Base-by-base conservation (phyloP, 1,140 invertebrate species). In the Pachypsylla venusta region DNA sequence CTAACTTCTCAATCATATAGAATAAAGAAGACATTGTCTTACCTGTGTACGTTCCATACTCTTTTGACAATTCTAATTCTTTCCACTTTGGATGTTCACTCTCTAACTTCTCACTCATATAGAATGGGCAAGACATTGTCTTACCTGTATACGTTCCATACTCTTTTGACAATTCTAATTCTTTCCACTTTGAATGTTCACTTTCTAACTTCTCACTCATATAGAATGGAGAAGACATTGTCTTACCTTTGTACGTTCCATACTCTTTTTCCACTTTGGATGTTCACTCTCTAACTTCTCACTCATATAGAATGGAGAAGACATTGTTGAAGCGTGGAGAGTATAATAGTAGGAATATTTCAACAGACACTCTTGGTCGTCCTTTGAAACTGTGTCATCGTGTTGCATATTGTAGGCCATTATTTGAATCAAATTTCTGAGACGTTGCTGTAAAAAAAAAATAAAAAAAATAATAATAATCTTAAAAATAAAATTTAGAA, bases 241-340 rank as follows among this genome's bases (percentile, higher is more conserved):
- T 80, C 24, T 62, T 66, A 74, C 66, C 69, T 60, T 63, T 65
- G 53, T 64, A 62, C 53, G 70, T 60, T 25, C 67, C 66, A 61
- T 61, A 57, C 28, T 55, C 53, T 66, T 68, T 64, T 26, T 77
- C 87, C 87, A 91, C 70, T 82, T 82, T 56, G 82, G 84, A 73
- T 85, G 83, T 56, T 73, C 70, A 62, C 81, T 82, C 58, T 78
- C 77, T 59, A 89, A 74, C 64, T 78, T 78, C 69, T 93, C 89
- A 71, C 89, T 93, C 2, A 83, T 89, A 67, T 90, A 94, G 64
- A 93, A 85, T 14, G 88, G 87, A 56, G 85, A 81, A 30, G 82
- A 83, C 84, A 87, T 87, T 56, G 77, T 80, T 1, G 83, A 83
- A 62, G 81, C 74, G 69, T 92, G 87, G 22, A 92, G 71, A 0